Conservation (phyloP, 1,140 invertebrate genomes). For the Eubasilissa regina region DNA sequence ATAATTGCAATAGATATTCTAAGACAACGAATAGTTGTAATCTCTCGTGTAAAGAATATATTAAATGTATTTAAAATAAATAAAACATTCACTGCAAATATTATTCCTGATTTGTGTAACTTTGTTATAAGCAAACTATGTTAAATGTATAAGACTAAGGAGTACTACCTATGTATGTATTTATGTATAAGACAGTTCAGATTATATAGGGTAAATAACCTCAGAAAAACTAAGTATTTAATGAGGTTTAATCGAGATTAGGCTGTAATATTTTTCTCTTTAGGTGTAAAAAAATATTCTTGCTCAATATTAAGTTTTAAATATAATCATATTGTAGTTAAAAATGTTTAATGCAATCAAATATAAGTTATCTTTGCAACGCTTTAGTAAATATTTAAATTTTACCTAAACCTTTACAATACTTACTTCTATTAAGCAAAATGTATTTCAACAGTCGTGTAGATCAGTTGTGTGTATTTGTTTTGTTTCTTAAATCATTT, state of each 20-base stretch:
- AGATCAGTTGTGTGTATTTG: no score
- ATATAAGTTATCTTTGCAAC: neutral
- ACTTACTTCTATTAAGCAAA: no score
- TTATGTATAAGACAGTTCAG: no score
- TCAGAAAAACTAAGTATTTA: neutral
- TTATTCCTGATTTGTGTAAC: no score
- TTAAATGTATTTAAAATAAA: slow-evolving; percentile 10
- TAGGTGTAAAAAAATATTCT: slow-evolving; percentile 25
- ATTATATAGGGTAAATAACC: no score
- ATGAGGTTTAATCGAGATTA: neutral
- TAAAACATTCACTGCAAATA: no score
- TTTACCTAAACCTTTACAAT: neutral
- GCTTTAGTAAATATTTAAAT: neutral
- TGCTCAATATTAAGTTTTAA: slow-evolving; percentile 32
- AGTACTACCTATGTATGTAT: no score
- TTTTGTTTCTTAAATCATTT: neutral
- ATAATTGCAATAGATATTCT: slow-evolving; percentile 40
- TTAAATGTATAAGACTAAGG: no score
- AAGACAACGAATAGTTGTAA: slow-evolving; percentile 34
- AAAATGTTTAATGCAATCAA: neutral
- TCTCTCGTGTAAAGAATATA: slow-evolving; percentile 19
- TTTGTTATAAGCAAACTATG: no score
- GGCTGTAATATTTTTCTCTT: slow-evolving; percentile 12
- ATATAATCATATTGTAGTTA: slow-evolving; percentile 2
- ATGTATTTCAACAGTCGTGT: no score